Conservation (phyloP, 1,140 invertebrate species). For the Plodia interpunctella region DNA sequence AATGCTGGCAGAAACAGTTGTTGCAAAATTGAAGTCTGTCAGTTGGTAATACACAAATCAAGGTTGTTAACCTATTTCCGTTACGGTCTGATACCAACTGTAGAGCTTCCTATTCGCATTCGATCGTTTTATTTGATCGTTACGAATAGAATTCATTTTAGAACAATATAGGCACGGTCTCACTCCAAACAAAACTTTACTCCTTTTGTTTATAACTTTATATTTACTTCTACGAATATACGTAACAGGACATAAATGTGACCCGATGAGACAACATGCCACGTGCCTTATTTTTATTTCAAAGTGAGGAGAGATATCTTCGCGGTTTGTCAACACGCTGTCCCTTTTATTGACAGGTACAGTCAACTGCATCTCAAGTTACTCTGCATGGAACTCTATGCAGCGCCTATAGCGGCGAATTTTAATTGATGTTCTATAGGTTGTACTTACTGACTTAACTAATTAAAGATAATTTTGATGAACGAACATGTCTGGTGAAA, state of each 20-base stretch:
- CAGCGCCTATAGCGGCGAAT: no score
- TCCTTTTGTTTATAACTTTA: no score
- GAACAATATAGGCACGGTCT: neutral
- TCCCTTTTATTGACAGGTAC: neutral
- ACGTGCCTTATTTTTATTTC: neutral
- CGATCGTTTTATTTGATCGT: conserved; percentile 28
- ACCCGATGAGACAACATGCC: conserved; percentile 15
- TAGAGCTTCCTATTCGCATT: conserved; percentile 37
- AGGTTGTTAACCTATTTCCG: conserved; percentile 63
- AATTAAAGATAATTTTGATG: neutral
- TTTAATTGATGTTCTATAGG: no score
- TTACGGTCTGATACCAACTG: conserved; percentile 57
- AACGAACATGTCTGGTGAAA: neutral
- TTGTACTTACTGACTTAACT: neutral
- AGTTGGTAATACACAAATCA: conserved; percentile 37
- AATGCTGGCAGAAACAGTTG: neutral
- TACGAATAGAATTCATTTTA: conserved; percentile 1
- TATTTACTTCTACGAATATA: no score
- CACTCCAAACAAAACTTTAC: no score
- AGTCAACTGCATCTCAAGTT: no score
- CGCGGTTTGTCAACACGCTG: conserved; percentile 1
- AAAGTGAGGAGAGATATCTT: neutral
- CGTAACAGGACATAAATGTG: conserved; percentile 7
- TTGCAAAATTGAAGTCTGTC: conserved; percentile 27
- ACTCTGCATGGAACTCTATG: no score